A percentile compares a stretch with the other conserved stretches of the same genome.
Conservation (phyloP, 2,797 vertebrate species). For the Botia almorhae region DNA sequence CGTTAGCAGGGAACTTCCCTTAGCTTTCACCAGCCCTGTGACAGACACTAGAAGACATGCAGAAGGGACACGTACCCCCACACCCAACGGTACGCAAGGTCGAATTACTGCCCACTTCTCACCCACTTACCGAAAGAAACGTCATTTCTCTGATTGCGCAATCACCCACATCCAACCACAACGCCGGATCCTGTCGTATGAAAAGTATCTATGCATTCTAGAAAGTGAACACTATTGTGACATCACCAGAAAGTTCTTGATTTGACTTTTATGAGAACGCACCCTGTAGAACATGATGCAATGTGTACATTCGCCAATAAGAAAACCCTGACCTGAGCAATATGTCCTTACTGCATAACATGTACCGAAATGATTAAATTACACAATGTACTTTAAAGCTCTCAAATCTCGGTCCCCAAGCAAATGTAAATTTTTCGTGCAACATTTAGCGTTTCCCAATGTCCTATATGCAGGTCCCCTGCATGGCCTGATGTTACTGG, state of each 20-base stretch:
- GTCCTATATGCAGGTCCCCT: not conserved
- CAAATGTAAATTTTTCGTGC: conserved; percentile 4
- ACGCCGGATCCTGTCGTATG: conserved; percentile 2
- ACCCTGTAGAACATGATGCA: conserved; percentile 39
- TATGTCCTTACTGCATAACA: conserved; percentile 17
- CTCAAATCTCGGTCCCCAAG: not conserved
- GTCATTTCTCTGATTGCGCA: conserved; percentile 46
- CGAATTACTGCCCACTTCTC: conserved; percentile 54
- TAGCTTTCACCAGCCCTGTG: conserved; percentile 27
- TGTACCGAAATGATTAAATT: conserved; percentile 21
- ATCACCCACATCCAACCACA: conserved; percentile 23
- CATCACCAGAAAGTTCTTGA: conserved; percentile 39
- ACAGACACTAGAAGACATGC: conserved; percentile 18
- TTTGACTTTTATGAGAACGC: conserved; percentile 37
- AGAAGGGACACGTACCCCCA: conserved; percentile 11
- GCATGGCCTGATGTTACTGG: not conserved
- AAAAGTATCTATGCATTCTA: conserved; percentile 21
- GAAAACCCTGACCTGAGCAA: conserved; percentile 22
- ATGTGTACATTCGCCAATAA: conserved; percentile 18
- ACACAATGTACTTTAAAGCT: not conserved
- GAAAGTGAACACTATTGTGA: conserved; percentile 36
- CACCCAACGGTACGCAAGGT: conserved; percentile 35
- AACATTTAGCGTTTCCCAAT: not conserved
- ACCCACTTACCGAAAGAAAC: conserved; percentile 55
- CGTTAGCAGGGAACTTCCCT: conserved; percentile 42